Evolutionary conservation across 2,113 vertebrate genomes (phyloP), one percentile per base, ranked within the genome.

Genomic region (Tringa solitaria): DNA sequence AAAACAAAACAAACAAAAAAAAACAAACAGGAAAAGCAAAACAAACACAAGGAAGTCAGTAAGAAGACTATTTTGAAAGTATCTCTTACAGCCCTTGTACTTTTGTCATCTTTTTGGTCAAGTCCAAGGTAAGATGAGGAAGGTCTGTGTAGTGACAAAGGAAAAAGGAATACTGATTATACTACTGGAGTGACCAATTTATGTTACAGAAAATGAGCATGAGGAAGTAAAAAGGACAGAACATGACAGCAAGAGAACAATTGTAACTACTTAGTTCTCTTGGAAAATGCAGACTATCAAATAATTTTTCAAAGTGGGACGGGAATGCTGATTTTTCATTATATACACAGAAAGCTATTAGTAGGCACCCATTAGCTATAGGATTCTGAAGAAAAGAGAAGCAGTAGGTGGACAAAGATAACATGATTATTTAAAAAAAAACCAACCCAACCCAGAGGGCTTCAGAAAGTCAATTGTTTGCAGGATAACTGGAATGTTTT

Each of bases 61-160:
- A 93, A 94, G 51, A 45, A 89, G 46, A 81, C 45, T n/a, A 86
- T 65, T 95, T 82, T 69, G 39, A 77, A 91, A 97, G 39, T 74
- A 83, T 77, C 90, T 95, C 93, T 96, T 96, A 96, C 93, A 96
- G 79, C 76, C 76, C 90, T 93, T 84, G 72, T 65, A 96, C 27
- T 95, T 96, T 84, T 91, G 91, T 64, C 91, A 97, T 95, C 89
- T 92, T 84, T 97, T 95, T 95, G 84, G 73, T 95, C 80, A 92
- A 87, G 93, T 92, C 91, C 93, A 59, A 87, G 57, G 30, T 89
- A 91, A 91, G 95, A 78, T 89, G 89, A 90, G 57, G 86, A 93
- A 91, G 6, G 86, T 94, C 94, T 95, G 91, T 74, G 39, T 39
- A 94, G 89, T 33, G 56, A 96, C 94, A 97, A 95, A 95, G 86